Conservation (phyloP, 1,140 invertebrate species). For the Heliconius nattereri region DNA sequence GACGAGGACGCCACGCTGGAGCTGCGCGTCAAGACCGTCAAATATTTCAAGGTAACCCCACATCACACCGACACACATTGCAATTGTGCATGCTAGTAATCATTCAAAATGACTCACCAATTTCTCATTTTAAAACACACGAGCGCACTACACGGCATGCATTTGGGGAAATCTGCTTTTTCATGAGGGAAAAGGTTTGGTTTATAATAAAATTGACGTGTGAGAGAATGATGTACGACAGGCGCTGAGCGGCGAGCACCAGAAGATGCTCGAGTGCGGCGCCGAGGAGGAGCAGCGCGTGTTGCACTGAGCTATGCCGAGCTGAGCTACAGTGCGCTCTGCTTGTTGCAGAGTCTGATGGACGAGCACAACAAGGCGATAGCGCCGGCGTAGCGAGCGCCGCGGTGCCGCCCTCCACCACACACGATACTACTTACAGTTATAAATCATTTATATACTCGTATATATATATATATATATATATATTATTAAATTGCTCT, state of each 20-base stretch:
- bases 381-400: conserved; percentile 27
- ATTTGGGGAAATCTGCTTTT: not conserved
- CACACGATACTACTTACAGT: not conserved
- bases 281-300: conserved; percentile 71
- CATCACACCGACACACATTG: too few relatives aligned
- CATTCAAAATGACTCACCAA: too few relatives aligned
- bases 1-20: conserved; percentile 99
- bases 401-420: not conserved
- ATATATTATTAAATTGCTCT: not conserved
- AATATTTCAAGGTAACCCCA: conserved; percentile 96
- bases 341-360: conserved; percentile 70
- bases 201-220: conserved; percentile 19
- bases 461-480: too few relatives aligned
- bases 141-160: not conserved
- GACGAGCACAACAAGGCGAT: conserved; percentile 72
- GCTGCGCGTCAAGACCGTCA: conserved; percentile 98
- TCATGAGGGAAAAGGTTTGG: not conserved
- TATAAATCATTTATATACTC: conserved; percentile 4
- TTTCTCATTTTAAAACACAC: not conserved
- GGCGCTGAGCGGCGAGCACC: conserved; percentile 87
- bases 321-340: not conserved
- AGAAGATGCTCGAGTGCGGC: conserved; percentile 85
- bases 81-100: too few relatives aligned
- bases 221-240: conserved; percentile 58
- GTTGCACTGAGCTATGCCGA: conserved; percentile 60